Evolutionary conservation across 2,113 vertebrate species (phyloP).

Genomic region (Pteronura brasiliensis): DNA sequence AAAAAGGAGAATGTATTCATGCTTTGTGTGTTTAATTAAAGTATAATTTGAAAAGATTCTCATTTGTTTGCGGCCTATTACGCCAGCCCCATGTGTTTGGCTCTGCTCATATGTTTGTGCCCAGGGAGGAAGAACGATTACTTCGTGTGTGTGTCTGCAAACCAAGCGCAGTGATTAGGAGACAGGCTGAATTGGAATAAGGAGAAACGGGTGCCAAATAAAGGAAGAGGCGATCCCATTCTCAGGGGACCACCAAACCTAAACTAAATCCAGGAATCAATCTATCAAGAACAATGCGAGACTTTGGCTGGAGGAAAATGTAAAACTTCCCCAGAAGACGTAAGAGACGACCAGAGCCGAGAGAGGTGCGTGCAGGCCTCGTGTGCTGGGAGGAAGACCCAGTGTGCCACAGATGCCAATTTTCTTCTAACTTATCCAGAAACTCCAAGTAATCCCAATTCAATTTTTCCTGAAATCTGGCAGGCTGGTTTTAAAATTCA

Average conservation of each 20-base stretch:
- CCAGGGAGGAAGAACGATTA: not conserved
- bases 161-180: slow-evolving; percentile 26
- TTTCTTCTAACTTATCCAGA: not conserved
- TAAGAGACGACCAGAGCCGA: not conserved
- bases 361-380: not conserved
- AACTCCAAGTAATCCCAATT: not conserved
- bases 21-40: slow-evolving; percentile 50
- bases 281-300: not conserved
- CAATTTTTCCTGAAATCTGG: not conserved
- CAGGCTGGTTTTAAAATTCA: slow-evolving; percentile 26
- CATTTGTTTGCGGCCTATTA: slow-evolving; percentile 47
- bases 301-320: not conserved
- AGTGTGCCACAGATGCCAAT: not conserved
- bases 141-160: not conserved
- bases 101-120: not conserved
- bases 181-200: not conserved
- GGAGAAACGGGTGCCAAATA: not conserved
- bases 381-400: not conserved
- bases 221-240: not conserved
- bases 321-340: not conserved
- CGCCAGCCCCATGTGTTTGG: not conserved
- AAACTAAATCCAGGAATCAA: not conserved
- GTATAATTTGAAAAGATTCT: slow-evolving; percentile 46
- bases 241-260: not conserved
- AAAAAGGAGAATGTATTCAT: slow-evolving; percentile 29